Evolutionary conservation across 2,113 vertebrate genomes (phyloP).

Genomic region (Colinus virginianus): DNA sequence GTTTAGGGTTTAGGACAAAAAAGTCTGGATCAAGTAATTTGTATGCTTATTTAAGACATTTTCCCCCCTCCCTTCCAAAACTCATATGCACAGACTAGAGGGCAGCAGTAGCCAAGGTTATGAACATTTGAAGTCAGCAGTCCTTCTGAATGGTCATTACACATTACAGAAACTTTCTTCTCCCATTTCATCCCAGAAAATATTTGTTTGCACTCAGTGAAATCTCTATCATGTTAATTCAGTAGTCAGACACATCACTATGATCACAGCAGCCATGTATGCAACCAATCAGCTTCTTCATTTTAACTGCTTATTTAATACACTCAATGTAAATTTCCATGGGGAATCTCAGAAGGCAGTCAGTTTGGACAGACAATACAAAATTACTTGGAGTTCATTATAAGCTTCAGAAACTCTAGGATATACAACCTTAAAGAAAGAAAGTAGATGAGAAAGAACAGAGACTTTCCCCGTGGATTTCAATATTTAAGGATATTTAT

Average conservation of each 20-base stretch:
- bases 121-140: accelerated
- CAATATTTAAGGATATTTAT: background rate
- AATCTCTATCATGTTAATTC: background rate
- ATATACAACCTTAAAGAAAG: background rate
- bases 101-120: conserved; percentile 37
- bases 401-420: background rate
- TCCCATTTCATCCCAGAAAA: background rate
- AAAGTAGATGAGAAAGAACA: background rate
- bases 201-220: background rate
- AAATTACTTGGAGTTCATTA: background rate
- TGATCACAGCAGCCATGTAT: background rate
- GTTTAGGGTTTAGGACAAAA: background rate
- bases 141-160: background rate
- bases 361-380: background rate
- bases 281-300: background rate
- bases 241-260: background rate
- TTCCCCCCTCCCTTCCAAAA: background rate
- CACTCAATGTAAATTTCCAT: background rate
- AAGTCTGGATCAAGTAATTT: background rate
- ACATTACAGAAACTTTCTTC: background rate
- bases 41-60: background rate
- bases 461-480: background rate
- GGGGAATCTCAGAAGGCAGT: background rate
- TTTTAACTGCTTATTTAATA: background rate
- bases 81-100: background rate